Evolutionary conservation across 2,113 vertebrate species (phyloP), one percentile per base, ranked within the genome.

Genomic region (Thunnus maccoyii): DNA sequence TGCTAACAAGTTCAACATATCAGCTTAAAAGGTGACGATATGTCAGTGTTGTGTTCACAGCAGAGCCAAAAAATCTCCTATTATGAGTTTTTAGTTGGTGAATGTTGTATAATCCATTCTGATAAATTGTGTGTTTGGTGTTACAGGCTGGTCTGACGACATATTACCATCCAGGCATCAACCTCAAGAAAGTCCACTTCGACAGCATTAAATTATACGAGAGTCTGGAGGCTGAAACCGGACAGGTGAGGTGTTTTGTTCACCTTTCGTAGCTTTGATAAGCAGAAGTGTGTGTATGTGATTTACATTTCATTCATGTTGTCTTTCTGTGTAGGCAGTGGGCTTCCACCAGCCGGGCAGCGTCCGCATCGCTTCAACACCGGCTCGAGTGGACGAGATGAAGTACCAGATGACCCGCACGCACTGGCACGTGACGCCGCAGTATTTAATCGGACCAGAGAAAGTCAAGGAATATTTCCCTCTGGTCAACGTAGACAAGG

Each of bases 141-240:
- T 80, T 80, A 78, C 90, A 99, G 98, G 98, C 98, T 76, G 98
- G 98, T 68, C 94, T 99, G 94, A 99, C 97, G 30, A 97, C 98
- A 36, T 99, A 99, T 76, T 99, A 99, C 93, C 97, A 99, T 86
- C 98, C 98, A 84, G 98, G 98, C 81, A 99, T 99, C 93, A 99
- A 99, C 83, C 78, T 99, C 47, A 99, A 99, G 95, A 97, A 97
- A 93, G 96, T 99, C 86, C 98, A 99, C 92, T 96, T 95, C 80
- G 94, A 99, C 86, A 99, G 98, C 85, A 97, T 99, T 72, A 99
- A 99, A 66, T 94, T 99, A 14, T 99, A 98, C 62, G 97, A 99
- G 94, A 94, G 83, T 14, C 90, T 99, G 78, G 98, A 99, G 94
- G 96, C 96, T 76, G 97, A 99, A 87, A 99, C 98, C 0, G 98